phyloP scores from a whole-genome alignment of 1,140 invertebrate species.

The Camponotus vicinus region DNA sequence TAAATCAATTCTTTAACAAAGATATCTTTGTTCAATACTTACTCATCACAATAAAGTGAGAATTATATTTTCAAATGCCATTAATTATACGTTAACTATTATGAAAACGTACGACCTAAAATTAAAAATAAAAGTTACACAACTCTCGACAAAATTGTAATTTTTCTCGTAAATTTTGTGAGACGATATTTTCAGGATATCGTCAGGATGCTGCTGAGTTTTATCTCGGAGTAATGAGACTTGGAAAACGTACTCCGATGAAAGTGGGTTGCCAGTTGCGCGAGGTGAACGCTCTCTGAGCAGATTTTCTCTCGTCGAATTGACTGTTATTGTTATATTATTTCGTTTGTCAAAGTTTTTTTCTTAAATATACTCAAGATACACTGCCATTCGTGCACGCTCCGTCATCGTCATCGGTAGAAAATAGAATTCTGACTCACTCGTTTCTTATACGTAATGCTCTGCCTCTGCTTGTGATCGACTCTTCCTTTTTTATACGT shows the following conservation, averaged over 20 bases:
- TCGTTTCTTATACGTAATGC: slow-evolving; percentile 27
- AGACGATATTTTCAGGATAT: slow-evolving; percentile 3
- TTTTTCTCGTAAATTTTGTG: not conserved
- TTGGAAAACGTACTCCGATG: slow-evolving; percentile 78
- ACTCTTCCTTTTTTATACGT: slow-evolving; percentile 52
- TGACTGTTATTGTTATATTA: slow-evolving; percentile 77
- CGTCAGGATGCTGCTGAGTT: slow-evolving; percentile 40
- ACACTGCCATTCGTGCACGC: not conserved
- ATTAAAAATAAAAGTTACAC: not conserved
- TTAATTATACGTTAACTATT: too few species aligned
- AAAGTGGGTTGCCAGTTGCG: slow-evolving; percentile 83
- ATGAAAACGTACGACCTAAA: not conserved
- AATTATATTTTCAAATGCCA: too few species aligned
- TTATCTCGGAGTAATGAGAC: slow-evolving; percentile 52
- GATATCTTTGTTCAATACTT: too few species aligned
- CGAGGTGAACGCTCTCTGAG: slow-evolving; percentile 83
- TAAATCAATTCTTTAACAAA: too few species aligned
- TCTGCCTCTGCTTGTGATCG: not conserved
- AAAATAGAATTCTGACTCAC: slow-evolving; percentile 58
- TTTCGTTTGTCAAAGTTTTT: slow-evolving; percentile 18
- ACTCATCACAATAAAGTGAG: too few species aligned
- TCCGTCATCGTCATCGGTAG: slow-evolving; percentile 22
- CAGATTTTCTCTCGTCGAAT: slow-evolving; percentile 83
- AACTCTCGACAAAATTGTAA: not conserved
- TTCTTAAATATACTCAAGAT: slow-evolving; percentile 8